Conservation (phyloP, 2,888 invertebrate genomes). For the Erynnis tages region DNA sequence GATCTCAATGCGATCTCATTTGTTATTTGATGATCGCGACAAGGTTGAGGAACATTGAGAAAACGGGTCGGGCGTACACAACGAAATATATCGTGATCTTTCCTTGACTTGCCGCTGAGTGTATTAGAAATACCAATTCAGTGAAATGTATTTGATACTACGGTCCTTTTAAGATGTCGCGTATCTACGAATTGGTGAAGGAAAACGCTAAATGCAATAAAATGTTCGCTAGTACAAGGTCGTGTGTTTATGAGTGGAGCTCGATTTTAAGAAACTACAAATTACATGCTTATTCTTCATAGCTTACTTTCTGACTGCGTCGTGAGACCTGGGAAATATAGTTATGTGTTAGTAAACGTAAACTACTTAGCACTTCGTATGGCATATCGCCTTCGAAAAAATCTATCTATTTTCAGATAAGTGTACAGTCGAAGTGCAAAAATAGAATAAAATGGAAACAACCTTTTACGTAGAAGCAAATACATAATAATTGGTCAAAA, state of each 20-base stretch:
- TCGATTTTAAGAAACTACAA: conserved; percentile 38
- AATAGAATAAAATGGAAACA: too few species aligned
- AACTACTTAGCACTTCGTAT: conserved; percentile 26
- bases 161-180: not conserved
- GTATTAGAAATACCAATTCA: conserved; percentile 41
- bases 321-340: conserved; percentile 79
- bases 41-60: too few species aligned
- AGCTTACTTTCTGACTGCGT: conserved; percentile 78
- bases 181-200: conserved; percentile 15
- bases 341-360: conserved; percentile 60
- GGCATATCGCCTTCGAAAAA: too few species aligned
- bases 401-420: too few species aligned
- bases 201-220: conserved; percentile 11
- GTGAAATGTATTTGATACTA: conserved; percentile 19
- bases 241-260: conserved; percentile 6
- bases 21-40: too few species aligned
- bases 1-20: too few species aligned
- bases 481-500: too few species aligned
- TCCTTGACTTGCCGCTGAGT: conserved; percentile 55
- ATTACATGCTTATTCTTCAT: conserved; percentile 63
- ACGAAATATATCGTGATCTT: conserved; percentile 3
- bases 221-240: conserved; percentile 18
- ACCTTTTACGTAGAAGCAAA: too few species aligned
- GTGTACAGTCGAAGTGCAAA: too few species aligned
- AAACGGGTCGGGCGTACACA: not conserved